Evolutionary conservation across 1,140 invertebrate genomes (phyloP), one percentile per base, ranked within the genome.

Genomic region (Drosophila eugracilis): DNA sequence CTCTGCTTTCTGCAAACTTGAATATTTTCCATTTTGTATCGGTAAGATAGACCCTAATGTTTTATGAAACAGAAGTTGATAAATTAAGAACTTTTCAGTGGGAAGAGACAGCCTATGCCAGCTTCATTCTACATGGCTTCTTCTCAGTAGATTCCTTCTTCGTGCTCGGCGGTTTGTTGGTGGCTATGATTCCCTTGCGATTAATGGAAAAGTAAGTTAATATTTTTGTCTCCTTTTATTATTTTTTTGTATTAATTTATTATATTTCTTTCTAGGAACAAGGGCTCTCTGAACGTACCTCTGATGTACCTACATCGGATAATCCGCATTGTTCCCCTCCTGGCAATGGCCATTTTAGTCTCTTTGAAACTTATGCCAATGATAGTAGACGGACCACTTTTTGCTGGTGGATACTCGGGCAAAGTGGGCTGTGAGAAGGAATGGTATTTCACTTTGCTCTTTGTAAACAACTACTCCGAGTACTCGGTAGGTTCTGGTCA

Each of bases 81-180:
- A 2, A 5, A 6, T 19, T 2, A 1, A 0, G 39, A 5, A 12
- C 36, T n/a, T 3, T 17, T 32, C 4, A 77, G 77, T 91, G 34
- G 93, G 63, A 3, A 57, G 88, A 28, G 76, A 92, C 32, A 70
- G 92, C 26, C 91, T 94, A 5, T 69, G 92, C 93, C 3, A 94
- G 93, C 57, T 93, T 94, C 21, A 65, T 92, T 3, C 39, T 94
- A 2, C 93, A 93, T 73, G 94, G 93, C 0, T 92, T 93, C 0
- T 90, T 95, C 7, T 86, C 95, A 3, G 95, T 95, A 3, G 95
- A 96, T 73, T 94, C 94, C 5, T 96, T 95, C 84, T 91, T 96
- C 28, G 92, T 95, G 53, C 76, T 95, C 1, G 94, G 94, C 75
- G 94, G 94, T 4, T 93, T 96, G 70, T 92, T 95, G 30, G 93